Evolutionary conservation across 2,113 vertebrate species (phyloP).

Genomic region (Syngnathus typhle): DNA sequence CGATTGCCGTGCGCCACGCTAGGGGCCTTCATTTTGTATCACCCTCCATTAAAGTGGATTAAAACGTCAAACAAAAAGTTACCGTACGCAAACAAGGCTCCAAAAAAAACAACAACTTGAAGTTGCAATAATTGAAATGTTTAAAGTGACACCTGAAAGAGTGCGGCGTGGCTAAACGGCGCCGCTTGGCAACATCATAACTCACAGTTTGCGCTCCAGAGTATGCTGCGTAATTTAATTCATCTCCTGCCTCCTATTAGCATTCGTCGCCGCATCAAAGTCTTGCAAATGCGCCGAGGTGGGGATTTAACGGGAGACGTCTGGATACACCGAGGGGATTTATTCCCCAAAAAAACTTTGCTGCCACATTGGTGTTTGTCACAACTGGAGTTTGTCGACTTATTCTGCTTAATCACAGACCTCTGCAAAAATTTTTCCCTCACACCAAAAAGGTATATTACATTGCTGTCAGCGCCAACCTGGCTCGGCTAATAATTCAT

Average conservation of each 20-base stretch:
- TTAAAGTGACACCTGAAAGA: slow-evolving; percentile 1
- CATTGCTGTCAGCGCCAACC: slow-evolving; percentile 16
- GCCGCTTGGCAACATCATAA: slow-evolving; percentile 8
- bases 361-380: slow-evolving; percentile 34
- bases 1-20: not conserved
- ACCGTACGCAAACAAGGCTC: not conserved
- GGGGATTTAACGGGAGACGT: slow-evolving; percentile 38
- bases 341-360: slow-evolving; percentile 34
- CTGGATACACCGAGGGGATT: slow-evolving; percentile 36
- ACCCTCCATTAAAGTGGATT: not conserved
- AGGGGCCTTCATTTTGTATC: not conserved
- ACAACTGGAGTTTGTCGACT: slow-evolving; percentile 24
- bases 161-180: not conserved
- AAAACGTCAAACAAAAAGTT: slow-evolving; percentile 2
- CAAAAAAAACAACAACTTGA: not conserved
- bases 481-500: slow-evolving; percentile 32
- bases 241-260: slow-evolving; percentile 29
- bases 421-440: slow-evolving; percentile 43
- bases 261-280: slow-evolving; percentile 33
- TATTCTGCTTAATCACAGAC: slow-evolving; percentile 49
- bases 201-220: slow-evolving; percentile 2
- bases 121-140: slow-evolving; percentile 1
- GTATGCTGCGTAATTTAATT: slow-evolving; percentile 28
- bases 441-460: slow-evolving; percentile 18
- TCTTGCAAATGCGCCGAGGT: slow-evolving; percentile 22